phyloP scores from a whole-genome alignment of 1,140 invertebrate species.

The Polyergus mexicanus region DNA sequence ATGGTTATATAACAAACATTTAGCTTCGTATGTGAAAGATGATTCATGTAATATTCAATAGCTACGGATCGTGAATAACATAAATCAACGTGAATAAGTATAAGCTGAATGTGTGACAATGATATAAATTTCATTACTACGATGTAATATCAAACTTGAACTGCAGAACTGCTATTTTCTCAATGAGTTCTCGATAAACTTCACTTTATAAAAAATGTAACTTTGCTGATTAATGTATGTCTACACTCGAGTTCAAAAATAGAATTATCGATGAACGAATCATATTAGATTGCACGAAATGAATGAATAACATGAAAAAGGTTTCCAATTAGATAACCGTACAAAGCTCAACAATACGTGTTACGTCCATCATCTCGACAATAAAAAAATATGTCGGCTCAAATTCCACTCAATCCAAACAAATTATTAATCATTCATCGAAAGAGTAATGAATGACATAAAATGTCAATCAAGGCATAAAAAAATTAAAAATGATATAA shows the following conservation, averaged over 20 bases:
- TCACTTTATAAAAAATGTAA: slow-evolving; percentile 9
- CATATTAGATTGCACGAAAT: not conserved
- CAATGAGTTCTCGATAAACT: slow-evolving; percentile 8
- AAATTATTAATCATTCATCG: slow-evolving; percentile 19
- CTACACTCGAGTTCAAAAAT: not conserved
- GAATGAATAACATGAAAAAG: slow-evolving; percentile 28
- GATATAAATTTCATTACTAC: slow-evolving; percentile 65
- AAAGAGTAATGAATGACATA: not conserved
- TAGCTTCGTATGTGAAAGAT: not conserved
- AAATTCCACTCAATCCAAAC: not conserved
- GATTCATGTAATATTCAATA: slow-evolving; percentile 49
- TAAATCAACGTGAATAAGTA: slow-evolving; percentile 9
- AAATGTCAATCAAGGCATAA: not conserved
- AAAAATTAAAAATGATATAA: slow-evolving; percentile 15
- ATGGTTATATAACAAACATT: slow-evolving; percentile 33
- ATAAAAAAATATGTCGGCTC: not conserved
- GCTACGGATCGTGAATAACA: slow-evolving; percentile 46
- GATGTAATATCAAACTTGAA: not conserved
- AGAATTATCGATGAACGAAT: not conserved
- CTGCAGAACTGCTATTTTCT: slow-evolving; percentile 13
- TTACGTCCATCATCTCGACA: not conserved
- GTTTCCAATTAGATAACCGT: slow-evolving; percentile 7
- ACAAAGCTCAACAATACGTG: not conserved
- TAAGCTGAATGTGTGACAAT: slow-evolving; percentile 51
- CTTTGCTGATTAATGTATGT: not conserved